Conservation (phyloP, 2,888 invertebrate genomes). For the Synergus gifuensis region DNA sequence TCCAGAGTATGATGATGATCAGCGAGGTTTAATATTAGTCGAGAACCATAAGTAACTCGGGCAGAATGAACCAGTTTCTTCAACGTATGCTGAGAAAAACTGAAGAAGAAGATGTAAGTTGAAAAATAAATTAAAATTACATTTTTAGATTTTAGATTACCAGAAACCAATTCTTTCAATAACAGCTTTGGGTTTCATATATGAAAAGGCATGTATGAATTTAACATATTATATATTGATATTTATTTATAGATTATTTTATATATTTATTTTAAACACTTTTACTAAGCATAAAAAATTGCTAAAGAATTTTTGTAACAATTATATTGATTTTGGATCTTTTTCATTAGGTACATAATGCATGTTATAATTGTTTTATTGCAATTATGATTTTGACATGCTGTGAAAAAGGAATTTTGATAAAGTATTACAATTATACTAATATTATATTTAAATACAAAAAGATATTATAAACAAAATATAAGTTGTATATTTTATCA, state of each 20-base stretch:
- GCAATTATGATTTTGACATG: not conserved
- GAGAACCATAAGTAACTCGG: conserved; percentile 43
- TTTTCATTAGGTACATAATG: not conserved
- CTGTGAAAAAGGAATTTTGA: not conserved
- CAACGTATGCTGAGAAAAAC: conserved; percentile 55
- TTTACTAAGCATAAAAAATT: not conserved
- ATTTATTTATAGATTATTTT: no score
- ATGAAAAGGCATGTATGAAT: not conserved
- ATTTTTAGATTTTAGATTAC: not conserved
- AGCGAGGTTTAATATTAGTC: conserved; percentile 37
- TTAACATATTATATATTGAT: not conserved
- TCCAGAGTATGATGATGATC: not conserved
- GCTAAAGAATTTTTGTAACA: not conserved
- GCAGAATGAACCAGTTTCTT: conserved; percentile 57
- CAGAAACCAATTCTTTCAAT: not conserved
- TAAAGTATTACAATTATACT: not conserved
- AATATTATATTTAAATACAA: not conserved
- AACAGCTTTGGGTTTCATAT: not conserved
- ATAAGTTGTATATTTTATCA: not conserved
- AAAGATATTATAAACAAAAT: not conserved
- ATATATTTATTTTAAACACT: not conserved
- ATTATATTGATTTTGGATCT: not conserved
- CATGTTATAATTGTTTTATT: not conserved
- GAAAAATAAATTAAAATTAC: not conserved
- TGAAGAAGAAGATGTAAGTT: conserved; percentile 32